phyloP scores from a whole-genome alignment of 2,797 vertebrate species.

The Myripristis murdjan region DNA sequence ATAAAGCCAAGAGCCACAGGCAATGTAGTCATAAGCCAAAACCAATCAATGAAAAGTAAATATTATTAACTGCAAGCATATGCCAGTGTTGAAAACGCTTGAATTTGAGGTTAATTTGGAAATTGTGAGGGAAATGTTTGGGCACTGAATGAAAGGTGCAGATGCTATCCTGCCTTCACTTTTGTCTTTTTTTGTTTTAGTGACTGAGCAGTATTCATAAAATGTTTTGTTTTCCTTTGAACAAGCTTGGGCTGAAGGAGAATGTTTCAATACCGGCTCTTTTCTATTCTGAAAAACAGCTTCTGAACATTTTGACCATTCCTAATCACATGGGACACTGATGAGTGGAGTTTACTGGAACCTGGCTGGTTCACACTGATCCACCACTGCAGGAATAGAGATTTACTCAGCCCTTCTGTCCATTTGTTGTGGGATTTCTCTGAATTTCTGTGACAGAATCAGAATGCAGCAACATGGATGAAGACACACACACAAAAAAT shows the following conservation, averaged over 20 bases:
- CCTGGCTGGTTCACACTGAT: background rate
- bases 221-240: background rate
- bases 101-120: conserved; percentile 8
- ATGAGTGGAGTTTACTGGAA: background rate
- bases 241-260: no score
- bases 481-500: no score
- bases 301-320: no score
- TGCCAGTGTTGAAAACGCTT: conserved; percentile 8
- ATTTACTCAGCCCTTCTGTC: no score
- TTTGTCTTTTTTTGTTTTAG: no score
- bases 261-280: no score
- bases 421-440: no score
- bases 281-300: no score
- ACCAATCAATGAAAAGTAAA: conserved; percentile 24
- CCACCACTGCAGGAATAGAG: no score
- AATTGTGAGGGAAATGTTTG: conserved; percentile 8
- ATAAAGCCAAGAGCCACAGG: conserved; percentile 15
- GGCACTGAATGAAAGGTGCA: conserved; percentile 2
- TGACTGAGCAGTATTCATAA: background rate
- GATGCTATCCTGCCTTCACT: conserved; percentile 3
- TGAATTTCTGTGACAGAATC: no score
- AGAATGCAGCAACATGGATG: no score
- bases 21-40: background rate
- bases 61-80: conserved; percentile 19
- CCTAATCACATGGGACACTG: background rate